Conservation (phyloP, 1,140 invertebrate genomes). For the Psilanteris sp. region DNA sequence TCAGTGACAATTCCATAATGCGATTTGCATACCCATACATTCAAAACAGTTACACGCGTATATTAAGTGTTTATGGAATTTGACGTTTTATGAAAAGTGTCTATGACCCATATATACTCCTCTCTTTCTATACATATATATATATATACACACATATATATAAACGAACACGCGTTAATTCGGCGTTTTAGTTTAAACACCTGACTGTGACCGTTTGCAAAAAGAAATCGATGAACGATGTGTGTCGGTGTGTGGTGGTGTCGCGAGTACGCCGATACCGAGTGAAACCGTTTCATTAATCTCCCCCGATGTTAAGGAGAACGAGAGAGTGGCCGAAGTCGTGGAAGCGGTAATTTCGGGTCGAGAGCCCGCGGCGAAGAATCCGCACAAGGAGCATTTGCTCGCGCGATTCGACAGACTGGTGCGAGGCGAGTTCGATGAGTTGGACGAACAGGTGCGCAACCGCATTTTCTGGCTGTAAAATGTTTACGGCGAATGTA, state of each 20-base stretch:
- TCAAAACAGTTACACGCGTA: too few relatives aligned
- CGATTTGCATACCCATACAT: too few relatives aligned
- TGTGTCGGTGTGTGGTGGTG: slow-evolving; percentile 50
- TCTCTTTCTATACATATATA: too few relatives aligned
- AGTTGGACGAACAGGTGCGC: slow-evolving; percentile 68
- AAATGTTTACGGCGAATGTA: too few relatives aligned
- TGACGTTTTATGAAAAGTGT: too few relatives aligned
- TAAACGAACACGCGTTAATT: slow-evolving; percentile 3
- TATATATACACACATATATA: too few relatives aligned
- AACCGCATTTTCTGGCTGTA: too few relatives aligned
- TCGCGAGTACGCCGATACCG: slow-evolving; percentile 39
- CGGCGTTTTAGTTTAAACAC: slow-evolving; percentile 11
- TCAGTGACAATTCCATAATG: too few relatives aligned
- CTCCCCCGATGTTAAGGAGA: slow-evolving; percentile 67
- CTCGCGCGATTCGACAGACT: slow-evolving; percentile 73
- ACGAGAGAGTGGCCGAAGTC: slow-evolving; percentile 68
- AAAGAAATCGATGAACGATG: slow-evolving; percentile 35
- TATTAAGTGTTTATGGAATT: too few relatives aligned
- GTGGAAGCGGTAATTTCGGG: slow-evolving; percentile 62
- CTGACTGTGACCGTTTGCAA: slow-evolving; percentile 14
- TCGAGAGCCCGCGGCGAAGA: slow-evolving; percentile 67
- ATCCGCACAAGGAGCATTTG: slow-evolving; percentile 72
- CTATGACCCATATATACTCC: too few relatives aligned
- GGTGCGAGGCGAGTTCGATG: slow-evolving; percentile 67
- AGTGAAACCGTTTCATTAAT: slow-evolving; percentile 56